phyloP scores from a whole-genome alignment of 2,888 invertebrate species.

The Bugulina stolonifera region DNA sequence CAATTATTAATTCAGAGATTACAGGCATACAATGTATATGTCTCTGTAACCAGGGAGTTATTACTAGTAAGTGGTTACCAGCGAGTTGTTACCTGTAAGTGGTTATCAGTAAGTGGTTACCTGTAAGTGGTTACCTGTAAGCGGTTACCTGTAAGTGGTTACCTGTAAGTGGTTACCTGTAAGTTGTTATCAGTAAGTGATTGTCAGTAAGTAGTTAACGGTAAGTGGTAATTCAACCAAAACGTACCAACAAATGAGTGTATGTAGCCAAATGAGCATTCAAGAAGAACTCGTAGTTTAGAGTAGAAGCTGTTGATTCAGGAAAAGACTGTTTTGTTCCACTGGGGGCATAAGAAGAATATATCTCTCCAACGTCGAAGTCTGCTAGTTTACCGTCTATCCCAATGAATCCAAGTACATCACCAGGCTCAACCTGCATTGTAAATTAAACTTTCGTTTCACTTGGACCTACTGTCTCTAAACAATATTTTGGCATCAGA shows the following conservation, averaged over 20 bases:
- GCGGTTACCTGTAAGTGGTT: not conserved
- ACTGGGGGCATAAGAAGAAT: not conserved
- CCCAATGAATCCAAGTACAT: constrained; percentile 14
- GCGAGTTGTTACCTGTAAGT: no score
- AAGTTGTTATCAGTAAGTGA: not conserved
- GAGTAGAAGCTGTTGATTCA: not conserved
- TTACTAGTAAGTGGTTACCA: no score
- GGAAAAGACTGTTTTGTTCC: not conserved
- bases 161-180: not conserved
- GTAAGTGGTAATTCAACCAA: not conserved
- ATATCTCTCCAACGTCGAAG: not conserved
- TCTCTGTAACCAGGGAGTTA: no score
- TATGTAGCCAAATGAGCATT: not conserved
- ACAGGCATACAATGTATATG: no score
- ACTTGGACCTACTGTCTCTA: no score
- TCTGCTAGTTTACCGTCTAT: not conserved
- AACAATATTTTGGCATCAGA: not conserved
- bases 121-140: not conserved
- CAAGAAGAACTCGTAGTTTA: constrained; percentile 9
- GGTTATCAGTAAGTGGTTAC: no score
- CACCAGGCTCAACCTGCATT: constrained; percentile 12
- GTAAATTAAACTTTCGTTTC: no score
- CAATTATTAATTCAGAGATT: no score
- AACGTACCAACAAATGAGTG: not conserved
- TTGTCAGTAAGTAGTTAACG: not conserved